Percentiles rank a stretch among this genome's conserved stretches.
Evolutionary conservation across 2,888 invertebrate genomes (phyloP).

Genomic region (Latrodectus hesperus): DNA sequence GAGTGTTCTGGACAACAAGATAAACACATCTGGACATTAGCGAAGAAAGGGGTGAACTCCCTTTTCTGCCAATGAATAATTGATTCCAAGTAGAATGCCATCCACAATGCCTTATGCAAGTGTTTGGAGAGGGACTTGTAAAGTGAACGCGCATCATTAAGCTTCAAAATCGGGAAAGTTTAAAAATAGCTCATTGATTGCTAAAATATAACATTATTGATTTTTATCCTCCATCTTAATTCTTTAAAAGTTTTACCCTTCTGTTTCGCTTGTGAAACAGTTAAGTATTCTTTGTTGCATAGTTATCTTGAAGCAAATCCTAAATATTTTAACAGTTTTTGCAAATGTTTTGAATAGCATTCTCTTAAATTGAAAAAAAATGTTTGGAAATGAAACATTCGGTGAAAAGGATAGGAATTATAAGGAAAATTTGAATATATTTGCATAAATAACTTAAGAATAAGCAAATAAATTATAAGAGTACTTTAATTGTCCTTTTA

Average conservation of each 20-base stretch:
- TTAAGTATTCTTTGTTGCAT: too few species aligned
- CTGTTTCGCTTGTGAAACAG: too few species aligned
- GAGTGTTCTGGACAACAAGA: conserved; percentile 66
- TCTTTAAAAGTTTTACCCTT: not conserved
- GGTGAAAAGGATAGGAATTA: too few species aligned
- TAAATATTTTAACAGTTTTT: too few species aligned
- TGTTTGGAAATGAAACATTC: too few species aligned
- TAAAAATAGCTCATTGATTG: conserved; percentile 60
- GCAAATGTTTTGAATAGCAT: too few species aligned
- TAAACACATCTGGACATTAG: conserved; percentile 68
- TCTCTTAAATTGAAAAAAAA: too few species aligned
- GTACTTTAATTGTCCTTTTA: too few species aligned
- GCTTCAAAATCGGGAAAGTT: conserved; percentile 50
- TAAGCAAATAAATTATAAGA: too few species aligned
- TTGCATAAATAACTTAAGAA: too few species aligned
- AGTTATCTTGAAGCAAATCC: too few species aligned
- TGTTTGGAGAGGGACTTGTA: conserved; percentile 29
- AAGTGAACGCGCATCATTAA: conserved; percentile 64
- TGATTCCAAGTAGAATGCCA: conserved; percentile 59
- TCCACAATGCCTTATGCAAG: conserved; percentile 49
- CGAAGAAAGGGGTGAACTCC: conserved; percentile 64
- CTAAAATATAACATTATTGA: conserved; percentile 9
- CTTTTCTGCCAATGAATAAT: conserved; percentile 65
- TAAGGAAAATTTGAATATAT: too few species aligned
- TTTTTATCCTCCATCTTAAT: not conserved